A percentile compares a stretch with the other conserved stretches of the same genome.
Evolutionary conservation across 1,140 invertebrate species (phyloP).

Genomic region (Dendroctonus valens): DNA sequence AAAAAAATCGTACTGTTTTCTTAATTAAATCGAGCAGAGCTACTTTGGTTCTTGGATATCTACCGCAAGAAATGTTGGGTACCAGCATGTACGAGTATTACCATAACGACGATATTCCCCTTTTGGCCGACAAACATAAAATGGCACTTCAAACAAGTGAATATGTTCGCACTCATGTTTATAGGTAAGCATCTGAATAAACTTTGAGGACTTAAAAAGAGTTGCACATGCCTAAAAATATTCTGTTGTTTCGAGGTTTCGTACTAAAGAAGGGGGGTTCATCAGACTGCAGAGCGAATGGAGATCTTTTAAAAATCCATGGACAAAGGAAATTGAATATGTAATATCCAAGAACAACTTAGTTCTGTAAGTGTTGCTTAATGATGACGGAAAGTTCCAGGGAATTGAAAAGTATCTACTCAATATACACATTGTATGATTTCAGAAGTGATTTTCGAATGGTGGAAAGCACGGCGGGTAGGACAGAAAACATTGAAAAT

Average conservation of each 20-base stretch:
- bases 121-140: conserved; percentile 82
- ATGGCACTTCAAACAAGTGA: conserved; percentile 68
- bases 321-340: conserved; percentile 90
- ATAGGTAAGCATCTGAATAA: conserved; percentile 52
- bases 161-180: conserved; percentile 67
- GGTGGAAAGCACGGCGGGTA: conserved; percentile 55
- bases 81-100: conserved; percentile 94
- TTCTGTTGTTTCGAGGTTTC: conserved; percentile 67
- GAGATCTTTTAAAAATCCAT: conserved; percentile 86
- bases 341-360: conserved; percentile 82
- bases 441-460: conserved; percentile 55
- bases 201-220: background rate
- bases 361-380: conserved; percentile 58
- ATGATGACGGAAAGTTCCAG: background rate
- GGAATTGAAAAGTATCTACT: too few relatives aligned
- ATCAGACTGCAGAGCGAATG: conserved; percentile 77
- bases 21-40: conserved; percentile 58
- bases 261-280: conserved; percentile 73
- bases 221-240: background rate
- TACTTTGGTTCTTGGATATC: conserved; percentile 82
- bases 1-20: background rate
- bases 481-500: conserved; percentile 54
- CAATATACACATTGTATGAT: conserved; percentile 22
- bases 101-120: conserved; percentile 77
- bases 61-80: conserved; percentile 89